Conservation (phyloP, 2,113 vertebrate species). For the Acanthisitta chloris region DNA sequence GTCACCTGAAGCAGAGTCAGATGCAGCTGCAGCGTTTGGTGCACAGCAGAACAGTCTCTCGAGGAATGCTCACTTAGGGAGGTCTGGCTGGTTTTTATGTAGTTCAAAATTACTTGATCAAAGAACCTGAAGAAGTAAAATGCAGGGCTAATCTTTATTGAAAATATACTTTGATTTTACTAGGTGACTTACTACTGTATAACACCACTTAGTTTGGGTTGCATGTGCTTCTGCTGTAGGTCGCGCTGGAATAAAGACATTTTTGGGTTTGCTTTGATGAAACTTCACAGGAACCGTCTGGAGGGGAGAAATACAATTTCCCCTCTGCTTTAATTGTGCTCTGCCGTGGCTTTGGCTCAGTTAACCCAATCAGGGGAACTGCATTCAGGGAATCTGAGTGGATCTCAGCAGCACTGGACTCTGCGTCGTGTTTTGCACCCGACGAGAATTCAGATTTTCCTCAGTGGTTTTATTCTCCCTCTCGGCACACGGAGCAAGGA, state of each 20-base stretch:
- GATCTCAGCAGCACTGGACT: neutral
- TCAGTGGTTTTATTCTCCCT: neutral
- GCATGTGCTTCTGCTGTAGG: slow-evolving; percentile 41
- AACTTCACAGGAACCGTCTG: slow-evolving; percentile 29
- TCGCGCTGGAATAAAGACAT: slow-evolving; percentile 3
- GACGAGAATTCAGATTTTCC: neutral
- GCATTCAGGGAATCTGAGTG: neutral
- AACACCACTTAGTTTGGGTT: neutral
- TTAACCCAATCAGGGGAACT: slow-evolving; percentile 40
- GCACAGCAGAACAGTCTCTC: neutral
- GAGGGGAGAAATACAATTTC: slow-evolving; percentile 47
- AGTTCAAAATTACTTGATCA: slow-evolving; percentile 61
- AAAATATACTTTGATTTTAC: slow-evolving; percentile 53
- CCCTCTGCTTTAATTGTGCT: slow-evolving; percentile 24
- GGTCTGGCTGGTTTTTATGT: slow-evolving; percentile 49
- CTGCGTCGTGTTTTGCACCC: neutral
- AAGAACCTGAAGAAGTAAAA: slow-evolving; percentile 51
- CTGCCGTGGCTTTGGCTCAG: slow-evolving; percentile 4
- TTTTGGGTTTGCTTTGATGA: slow-evolving; percentile 49
- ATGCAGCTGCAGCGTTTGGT: neutral
- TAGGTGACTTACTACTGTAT: slow-evolving; percentile 55
- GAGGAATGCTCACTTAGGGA: neutral
- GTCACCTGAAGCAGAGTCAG: neutral
- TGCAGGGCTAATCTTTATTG: slow-evolving; percentile 56
- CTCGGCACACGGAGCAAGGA: neutral